Evolutionary conservation across 64 coral and sea anemone species (phyloP).

Genomic region (Catalaphyllia jardinei): DNA sequence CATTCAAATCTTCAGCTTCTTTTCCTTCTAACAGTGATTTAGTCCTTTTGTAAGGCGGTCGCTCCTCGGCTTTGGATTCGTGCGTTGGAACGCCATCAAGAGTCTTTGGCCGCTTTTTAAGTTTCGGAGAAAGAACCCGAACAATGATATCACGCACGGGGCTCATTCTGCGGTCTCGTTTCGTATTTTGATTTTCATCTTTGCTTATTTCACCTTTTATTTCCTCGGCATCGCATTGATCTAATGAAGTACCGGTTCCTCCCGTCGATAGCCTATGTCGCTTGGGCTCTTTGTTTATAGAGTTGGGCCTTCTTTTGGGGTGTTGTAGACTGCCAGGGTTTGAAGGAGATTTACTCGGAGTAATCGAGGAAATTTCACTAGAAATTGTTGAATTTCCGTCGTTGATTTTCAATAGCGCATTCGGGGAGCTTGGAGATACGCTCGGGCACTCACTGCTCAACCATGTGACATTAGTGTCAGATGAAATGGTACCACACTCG

Average conservation of each 20-base stretch:
- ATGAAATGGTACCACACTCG: constrained; percentile 86
- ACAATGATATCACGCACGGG: constrained; percentile 80
- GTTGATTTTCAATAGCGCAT: constrained; percentile 56
- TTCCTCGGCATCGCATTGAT: constrained; percentile 14
- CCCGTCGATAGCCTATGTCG: constrained; percentile 5
- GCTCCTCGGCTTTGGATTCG: neutral
- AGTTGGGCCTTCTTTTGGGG: neutral
- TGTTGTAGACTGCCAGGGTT: constrained; percentile 40
- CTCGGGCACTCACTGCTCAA: constrained; percentile 77
- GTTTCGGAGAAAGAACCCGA: constrained; percentile 81
- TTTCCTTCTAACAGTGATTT: constrained; percentile 80
- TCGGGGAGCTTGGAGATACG: constrained; percentile 40
- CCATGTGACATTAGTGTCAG: constrained; percentile 90
- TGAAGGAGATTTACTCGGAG: constrained; percentile 67
- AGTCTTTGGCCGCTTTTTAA: constrained; percentile 85
- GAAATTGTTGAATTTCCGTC: constrained; percentile 91
- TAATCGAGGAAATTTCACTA: constrained; percentile 77
- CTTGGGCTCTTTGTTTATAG: neutral
- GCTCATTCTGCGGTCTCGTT: constrained; percentile 62
- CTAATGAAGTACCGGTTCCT: neutral
- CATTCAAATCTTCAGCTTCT: constrained; percentile 25
- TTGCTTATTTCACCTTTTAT: neutral
- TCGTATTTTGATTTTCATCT: constrained; percentile 51
- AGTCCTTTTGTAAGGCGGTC: constrained; percentile 24
- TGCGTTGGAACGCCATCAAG: constrained; percentile 48